Conservation (phyloP, 2,797 vertebrate genomes). For the Tinamus major region DNA sequence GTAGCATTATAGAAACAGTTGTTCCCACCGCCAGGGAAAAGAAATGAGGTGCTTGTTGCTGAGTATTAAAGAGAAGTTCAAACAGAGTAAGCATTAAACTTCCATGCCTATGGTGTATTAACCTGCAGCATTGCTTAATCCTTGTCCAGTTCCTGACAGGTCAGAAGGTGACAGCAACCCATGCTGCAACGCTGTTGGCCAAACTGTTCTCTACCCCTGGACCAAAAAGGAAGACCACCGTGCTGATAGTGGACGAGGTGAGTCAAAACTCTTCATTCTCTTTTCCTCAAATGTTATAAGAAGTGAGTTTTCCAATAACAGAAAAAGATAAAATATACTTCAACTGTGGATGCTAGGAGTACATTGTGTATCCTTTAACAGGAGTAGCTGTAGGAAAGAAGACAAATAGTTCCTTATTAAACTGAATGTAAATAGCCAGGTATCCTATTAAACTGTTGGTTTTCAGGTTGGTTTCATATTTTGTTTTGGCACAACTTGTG, state of each 20-base stretch:
- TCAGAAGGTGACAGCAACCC: slow-evolving; percentile 91
- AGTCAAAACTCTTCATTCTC: slow-evolving; percentile 5
- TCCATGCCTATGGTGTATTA: background rate
- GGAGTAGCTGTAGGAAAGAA: background rate
- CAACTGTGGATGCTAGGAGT: background rate
- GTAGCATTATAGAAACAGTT: background rate
- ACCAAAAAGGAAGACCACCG: slow-evolving; percentile 87
- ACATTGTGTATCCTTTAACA: background rate
- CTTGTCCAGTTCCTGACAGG: slow-evolving; percentile 87
- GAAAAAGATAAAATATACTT: background rate
- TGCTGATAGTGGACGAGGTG: slow-evolving; percentile 95
- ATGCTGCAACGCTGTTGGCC: slow-evolving; percentile 89
- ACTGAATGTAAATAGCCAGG: background rate
- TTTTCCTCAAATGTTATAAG: background rate
- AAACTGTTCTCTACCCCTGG: slow-evolving; percentile 85
- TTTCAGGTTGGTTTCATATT: background rate
- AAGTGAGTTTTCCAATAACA: background rate
- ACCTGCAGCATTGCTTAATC: slow-evolving; percentile 1
- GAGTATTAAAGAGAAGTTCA: background rate
- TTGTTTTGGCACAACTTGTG: background rate
- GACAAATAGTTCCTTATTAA: background rate
- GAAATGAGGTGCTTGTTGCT: background rate
- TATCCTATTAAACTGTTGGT: background rate
- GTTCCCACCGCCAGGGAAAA: fast-evolving
- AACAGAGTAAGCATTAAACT: background rate